These are phyloP conservation scores for Augochlorella aurata DNA, from an alignment of 2,888 invertebrate genomes.

Conservation along the genomic window DNA sequence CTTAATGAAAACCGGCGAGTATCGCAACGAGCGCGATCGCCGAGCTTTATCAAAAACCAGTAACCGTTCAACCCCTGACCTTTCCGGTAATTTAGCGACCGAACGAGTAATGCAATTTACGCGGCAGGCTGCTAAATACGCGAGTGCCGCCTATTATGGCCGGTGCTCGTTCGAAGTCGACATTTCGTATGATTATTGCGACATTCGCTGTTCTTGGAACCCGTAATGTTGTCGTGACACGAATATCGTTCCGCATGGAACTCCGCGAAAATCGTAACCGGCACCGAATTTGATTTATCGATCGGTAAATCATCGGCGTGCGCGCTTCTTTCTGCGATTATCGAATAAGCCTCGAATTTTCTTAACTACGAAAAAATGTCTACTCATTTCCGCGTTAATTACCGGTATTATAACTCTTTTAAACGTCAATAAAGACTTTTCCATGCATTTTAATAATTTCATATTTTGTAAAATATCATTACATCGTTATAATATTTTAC, in stretches of 20 bases:
- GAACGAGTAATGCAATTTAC: slow-evolving; percentile 50
- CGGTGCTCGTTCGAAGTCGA: slow-evolving; percentile 31
- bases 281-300: neutral
- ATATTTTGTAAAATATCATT: too few relatives aligned
- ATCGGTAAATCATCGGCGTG: neutral
- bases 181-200: slow-evolving; percentile 54
- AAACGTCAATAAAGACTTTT: too few relatives aligned
- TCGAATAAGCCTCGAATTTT: neutral
- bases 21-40: slow-evolving; percentile 28
- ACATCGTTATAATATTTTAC: too few relatives aligned
- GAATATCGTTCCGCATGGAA: slow-evolving; percentile 31
- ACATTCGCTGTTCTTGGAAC: slow-evolving; percentile 43
- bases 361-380: too few relatives aligned
- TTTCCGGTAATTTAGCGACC: slow-evolving; percentile 57
- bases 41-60: slow-evolving; percentile 45
- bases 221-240: slow-evolving; percentile 18
- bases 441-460: too few relatives aligned
- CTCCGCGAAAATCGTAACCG: slow-evolving; percentile 8
- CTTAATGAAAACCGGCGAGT: slow-evolving; percentile 6
- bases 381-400: too few relatives aligned
- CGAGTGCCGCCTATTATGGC: slow-evolving; percentile 38
- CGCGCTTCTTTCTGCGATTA: neutral
- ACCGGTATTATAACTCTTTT: too few relatives aligned
- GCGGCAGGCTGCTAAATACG: slow-evolving; percentile 46
- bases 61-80: slow-evolving; percentile 59